Conservation (phyloP, 1,140 invertebrate species). For the Forficula auricularia region DNA sequence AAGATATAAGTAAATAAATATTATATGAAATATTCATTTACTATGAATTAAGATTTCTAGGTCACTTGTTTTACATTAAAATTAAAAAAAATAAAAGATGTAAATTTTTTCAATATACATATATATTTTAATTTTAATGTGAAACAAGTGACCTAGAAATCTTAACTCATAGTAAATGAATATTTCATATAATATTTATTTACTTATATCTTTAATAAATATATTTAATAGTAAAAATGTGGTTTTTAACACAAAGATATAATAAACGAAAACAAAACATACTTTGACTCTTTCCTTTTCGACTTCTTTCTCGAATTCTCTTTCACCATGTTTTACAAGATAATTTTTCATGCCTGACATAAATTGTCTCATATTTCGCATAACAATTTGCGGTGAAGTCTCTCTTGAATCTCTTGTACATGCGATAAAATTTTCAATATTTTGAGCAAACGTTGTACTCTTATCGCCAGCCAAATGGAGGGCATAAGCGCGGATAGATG, state of each 20-base stretch:
- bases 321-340: slow-evolving; percentile 82
- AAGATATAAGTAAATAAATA: too few species aligned
- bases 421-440: slow-evolving; percentile 83
- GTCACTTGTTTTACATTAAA: too few species aligned
- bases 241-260: neutral
- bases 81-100: too few species aligned
- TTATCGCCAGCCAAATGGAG: slow-evolving; percentile 66
- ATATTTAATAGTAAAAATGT: neutral
- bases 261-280: too few species aligned
- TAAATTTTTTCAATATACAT: too few species aligned
- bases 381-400: slow-evolving; percentile 68
- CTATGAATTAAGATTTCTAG: too few species aligned
- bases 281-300: slow-evolving; percentile 70
- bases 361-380: slow-evolving; percentile 88
- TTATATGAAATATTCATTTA: too few species aligned
- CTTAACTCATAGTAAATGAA: too few species aligned
- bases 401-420: slow-evolving; percentile 84
- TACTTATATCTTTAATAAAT: slow-evolving; percentile 5
- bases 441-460: slow-evolving; percentile 72
- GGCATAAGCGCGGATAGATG: slow-evolving; percentile 52
- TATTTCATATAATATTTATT: too few species aligned
- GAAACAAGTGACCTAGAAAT: too few species aligned
- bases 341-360: slow-evolving; percentile 97
- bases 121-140: too few species aligned
- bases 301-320: slow-evolving; percentile 75